Conservation (phyloP, 2,888 invertebrate genomes). For the Dicycla oo region DNA sequence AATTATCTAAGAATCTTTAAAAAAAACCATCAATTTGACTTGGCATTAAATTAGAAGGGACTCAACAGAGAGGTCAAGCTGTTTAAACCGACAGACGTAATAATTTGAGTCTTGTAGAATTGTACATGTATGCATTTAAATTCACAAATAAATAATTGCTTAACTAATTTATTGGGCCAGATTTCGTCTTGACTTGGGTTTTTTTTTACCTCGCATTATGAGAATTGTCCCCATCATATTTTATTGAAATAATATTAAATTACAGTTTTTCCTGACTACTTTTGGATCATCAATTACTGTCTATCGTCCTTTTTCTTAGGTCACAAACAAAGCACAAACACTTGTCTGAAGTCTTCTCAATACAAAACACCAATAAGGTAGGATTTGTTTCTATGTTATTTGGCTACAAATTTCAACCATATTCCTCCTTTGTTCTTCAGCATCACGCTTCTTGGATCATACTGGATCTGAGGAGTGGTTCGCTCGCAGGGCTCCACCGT, state of each 20-base stretch:
- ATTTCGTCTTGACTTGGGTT: not conserved
- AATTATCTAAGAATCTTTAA: constrained; percentile 1
- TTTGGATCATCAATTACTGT: not conserved
- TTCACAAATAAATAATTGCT: constrained; percentile 1
- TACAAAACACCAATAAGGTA: constrained; percentile 18
- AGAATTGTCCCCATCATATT: not conserved
- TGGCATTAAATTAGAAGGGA: constrained; percentile 11
- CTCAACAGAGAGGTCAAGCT: not conserved
- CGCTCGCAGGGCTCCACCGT: constrained; percentile 81
- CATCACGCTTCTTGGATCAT: constrained; percentile 86
- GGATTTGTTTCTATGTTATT: constrained; percentile 33
- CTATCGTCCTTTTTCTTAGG: not conserved
- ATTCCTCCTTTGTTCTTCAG: constrained; percentile 87
- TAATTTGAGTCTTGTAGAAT: not conserved
- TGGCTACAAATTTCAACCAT: constrained; percentile 80
- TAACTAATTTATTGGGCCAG: not conserved
- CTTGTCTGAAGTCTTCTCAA: constrained; percentile 8
- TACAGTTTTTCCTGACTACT: not conserved
- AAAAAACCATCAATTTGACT: not conserved
- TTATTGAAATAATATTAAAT: constrained; percentile 5
- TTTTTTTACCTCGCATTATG: constrained; percentile 3
- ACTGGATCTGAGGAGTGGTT: constrained; percentile 81
- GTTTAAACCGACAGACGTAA: not conserved
- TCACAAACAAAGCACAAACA: constrained; percentile 3
- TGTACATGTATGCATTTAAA: not conserved